These are phyloP conservation scores for Caradrina clavipalpis DNA, from an alignment of 2,888 invertebrate species.

Conservation along the genomic window DNA sequence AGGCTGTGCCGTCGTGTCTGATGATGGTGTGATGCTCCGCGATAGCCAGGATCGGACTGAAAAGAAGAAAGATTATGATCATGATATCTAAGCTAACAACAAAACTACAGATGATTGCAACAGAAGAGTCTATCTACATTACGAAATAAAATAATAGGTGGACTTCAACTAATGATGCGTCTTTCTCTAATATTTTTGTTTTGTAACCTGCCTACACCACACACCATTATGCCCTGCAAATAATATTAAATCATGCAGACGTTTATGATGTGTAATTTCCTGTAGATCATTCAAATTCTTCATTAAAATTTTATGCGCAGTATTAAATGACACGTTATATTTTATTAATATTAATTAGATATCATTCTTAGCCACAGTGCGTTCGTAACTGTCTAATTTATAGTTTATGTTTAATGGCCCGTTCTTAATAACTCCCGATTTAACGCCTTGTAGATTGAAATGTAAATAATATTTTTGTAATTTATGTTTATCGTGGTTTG, in stretches of 20 bases:
- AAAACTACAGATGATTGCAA: conserved; percentile 46
- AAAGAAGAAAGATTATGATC: conserved; percentile 85
- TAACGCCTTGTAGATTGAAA: conserved; percentile 2
- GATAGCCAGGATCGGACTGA: conserved; percentile 95
- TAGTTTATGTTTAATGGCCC: conserved; percentile 18
- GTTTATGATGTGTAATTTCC: conserved; percentile 55
- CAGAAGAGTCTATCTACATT: conserved; percentile 39
- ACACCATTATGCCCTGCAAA: conserved; percentile 33
- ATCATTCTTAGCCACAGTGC: conserved; percentile 24
- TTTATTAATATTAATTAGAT: conserved; percentile 48
- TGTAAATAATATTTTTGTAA: background rate
- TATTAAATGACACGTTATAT: conserved; percentile 54
- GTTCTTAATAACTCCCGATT: conserved; percentile 26
- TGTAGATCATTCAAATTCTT: conserved; percentile 40
- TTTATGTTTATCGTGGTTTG: background rate
- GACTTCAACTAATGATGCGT: conserved; percentile 36
- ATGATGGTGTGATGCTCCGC: conserved; percentile 93
- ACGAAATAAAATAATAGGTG: conserved; percentile 18
- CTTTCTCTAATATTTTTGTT: conserved; percentile 37
- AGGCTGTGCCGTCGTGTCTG: conserved; percentile 93
- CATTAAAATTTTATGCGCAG: conserved; percentile 37
- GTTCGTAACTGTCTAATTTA: conserved; percentile 35
- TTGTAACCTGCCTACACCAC: conserved; percentile 54
- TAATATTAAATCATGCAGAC: conserved; percentile 60
- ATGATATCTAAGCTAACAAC: conserved; percentile 53